phyloP scores from a whole-genome alignment of 2,113 vertebrate species.

The Cottus gobio region DNA sequence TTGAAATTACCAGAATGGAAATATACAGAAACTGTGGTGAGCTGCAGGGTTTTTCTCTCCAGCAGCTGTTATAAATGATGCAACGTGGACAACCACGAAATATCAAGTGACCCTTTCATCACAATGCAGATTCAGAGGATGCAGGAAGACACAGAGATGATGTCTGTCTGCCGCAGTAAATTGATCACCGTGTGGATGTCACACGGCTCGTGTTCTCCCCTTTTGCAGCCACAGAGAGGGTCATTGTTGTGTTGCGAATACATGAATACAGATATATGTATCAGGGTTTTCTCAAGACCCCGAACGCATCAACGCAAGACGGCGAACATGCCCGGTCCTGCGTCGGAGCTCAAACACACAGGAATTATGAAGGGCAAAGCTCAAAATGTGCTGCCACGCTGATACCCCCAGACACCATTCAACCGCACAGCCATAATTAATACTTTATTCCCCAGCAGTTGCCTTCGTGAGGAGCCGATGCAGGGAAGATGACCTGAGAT shows the following conservation, averaged over 20 bases:
- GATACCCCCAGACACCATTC: conserved; percentile 83
- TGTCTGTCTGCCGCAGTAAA: conserved; percentile 58
- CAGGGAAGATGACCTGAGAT: conserved; percentile 83
- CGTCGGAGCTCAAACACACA: conserved; percentile 78
- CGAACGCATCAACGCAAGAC: conserved; percentile 66
- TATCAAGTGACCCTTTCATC: conserved; percentile 65
- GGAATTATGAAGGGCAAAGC: conserved; percentile 74
- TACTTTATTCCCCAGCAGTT: conserved; percentile 83
- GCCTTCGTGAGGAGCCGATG: conserved; percentile 84
- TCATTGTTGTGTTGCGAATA: conserved; percentile 73
- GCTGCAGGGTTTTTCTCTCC: conserved; percentile 9
- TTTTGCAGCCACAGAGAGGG: conserved; percentile 64
- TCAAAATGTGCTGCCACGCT: conserved; percentile 81
- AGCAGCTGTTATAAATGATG: conserved; percentile 56
- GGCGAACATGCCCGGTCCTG: conserved; percentile 81
- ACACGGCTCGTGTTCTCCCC: conserved; percentile 58
- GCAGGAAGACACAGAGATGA: conserved; percentile 24
- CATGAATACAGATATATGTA: conserved; percentile 70
- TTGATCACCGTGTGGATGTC: conserved; percentile 62
- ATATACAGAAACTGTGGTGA: conserved; percentile 8
- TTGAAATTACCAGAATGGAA: conserved; percentile 51
- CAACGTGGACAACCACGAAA: conserved; percentile 55
- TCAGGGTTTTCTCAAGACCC: conserved; percentile 48
- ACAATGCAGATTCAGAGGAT: conserved; percentile 25
- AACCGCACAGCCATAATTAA: conserved; percentile 87